These are phyloP conservation scores for Pemphigus obesinymphae DNA, from an alignment of 1,140 invertebrate species.

Conservation along the genomic window DNA sequence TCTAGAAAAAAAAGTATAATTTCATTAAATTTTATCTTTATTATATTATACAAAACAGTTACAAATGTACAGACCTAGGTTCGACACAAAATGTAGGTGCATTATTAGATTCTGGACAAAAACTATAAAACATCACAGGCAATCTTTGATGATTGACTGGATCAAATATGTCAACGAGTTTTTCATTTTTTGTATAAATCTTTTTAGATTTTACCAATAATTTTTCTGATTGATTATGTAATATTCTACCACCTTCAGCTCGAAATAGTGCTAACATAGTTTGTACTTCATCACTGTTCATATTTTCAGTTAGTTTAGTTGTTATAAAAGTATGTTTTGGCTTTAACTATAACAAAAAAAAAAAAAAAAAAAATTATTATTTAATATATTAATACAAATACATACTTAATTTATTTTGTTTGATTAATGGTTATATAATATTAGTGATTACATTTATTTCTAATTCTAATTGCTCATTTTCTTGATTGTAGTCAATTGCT, in stretches of 20 bases:
- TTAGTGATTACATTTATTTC: constrained; percentile 40
- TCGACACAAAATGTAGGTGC: constrained; percentile 83
- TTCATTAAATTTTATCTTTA: neutral
- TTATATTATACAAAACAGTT: neutral
- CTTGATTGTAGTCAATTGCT: neutral
- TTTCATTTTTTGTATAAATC: constrained; percentile 43
- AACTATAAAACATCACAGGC: constrained; percentile 88
- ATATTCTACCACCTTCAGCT: constrained; percentile 72
- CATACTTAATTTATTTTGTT: neutral
- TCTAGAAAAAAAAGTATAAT: constrained; percentile 53
- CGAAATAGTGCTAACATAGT: constrained; percentile 76
- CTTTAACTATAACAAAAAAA: constrained; percentile 43
- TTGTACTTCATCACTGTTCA: constrained; percentile 62
- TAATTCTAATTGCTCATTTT: neutral
- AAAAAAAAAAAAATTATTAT: neutral
- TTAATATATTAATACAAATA: constrained; percentile 6
- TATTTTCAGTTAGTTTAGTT: constrained; percentile 61
- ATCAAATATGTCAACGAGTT: constrained; percentile 72
- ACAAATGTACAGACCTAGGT: constrained; percentile 63
- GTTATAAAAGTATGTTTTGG: constrained; percentile 68
- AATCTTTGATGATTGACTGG: constrained; percentile 82
- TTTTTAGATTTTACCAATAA: constrained; percentile 45
- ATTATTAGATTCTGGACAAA: constrained; percentile 72
- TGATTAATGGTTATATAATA: neutral
- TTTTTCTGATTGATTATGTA: constrained; percentile 45